Conservation (phyloP, 1,140 invertebrate genomes). For the Trichoplusia ni region DNA sequence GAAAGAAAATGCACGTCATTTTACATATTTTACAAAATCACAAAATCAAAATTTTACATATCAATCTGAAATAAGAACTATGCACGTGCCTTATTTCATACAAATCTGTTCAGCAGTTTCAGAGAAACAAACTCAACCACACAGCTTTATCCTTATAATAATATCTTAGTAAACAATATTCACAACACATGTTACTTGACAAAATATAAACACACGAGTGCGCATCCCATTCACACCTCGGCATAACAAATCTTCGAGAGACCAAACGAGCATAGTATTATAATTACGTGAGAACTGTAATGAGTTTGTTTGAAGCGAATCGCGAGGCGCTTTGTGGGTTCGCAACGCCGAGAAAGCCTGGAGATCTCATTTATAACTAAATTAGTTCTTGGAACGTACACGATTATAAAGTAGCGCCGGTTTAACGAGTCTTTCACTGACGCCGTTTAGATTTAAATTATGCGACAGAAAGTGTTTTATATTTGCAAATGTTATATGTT, state of each 20-base stretch:
- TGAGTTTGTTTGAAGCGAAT: constrained; percentile 55
- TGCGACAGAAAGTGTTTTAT: background rate
- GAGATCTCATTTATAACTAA: constrained; percentile 53
- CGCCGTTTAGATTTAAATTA: background rate
- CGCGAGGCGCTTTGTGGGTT: constrained; percentile 40
- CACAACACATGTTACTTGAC: too few relatives aligned
- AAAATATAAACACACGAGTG: background rate
- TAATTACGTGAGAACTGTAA: constrained; percentile 43
- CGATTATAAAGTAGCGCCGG: constrained; percentile 18
- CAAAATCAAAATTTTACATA: too few relatives aligned
- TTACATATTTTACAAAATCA: too few relatives aligned
- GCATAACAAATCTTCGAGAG: constrained; percentile 2
- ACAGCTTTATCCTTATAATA: too few relatives aligned
- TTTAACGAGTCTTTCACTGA: constrained; percentile 1
- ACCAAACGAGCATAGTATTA: constrained; percentile 20
- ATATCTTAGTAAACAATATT: too few relatives aligned
- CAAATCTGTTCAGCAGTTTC: too few relatives aligned
- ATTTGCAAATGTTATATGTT: background rate
- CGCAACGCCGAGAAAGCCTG: constrained; percentile 34
- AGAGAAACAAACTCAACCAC: too few relatives aligned
- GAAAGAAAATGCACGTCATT: too few relatives aligned
- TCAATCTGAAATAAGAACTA: too few relatives aligned
- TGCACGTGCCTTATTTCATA: too few relatives aligned
- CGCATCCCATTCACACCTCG: background rate
- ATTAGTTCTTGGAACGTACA: constrained; percentile 46